Base-by-base conservation (phyloP, 2,888 invertebrate genomes). In the Lasioglossum figueresi region DNA sequence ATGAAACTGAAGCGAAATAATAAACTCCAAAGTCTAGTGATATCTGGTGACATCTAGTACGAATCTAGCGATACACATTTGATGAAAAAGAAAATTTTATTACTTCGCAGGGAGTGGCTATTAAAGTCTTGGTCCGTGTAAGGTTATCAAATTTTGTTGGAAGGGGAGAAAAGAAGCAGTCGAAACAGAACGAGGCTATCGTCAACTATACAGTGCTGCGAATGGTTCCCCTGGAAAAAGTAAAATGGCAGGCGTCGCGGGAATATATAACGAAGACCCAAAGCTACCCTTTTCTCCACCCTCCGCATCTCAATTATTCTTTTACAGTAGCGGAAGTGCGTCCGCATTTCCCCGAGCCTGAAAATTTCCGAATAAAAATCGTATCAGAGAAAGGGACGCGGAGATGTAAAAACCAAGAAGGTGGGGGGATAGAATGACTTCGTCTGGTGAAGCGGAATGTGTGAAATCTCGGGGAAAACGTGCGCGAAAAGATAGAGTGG, bases 291-390 rank as follows among this genome's bases (percentile, higher is more conserved):
- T 43, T 48, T 10, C 59, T 68, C 34, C 23, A 45, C 5, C 74
- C 43, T 43, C 43, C 68, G 34, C 23, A 23, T 68, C 63, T 43
- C 75, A 45, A 40, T 68, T 79, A 74, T 74, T 74, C 74, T 73
- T 81, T 59, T n/a, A 37, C n/a, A 27, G 37, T 6, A 27, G 16
- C 31, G 31, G 23, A 52, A 23, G 56, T 14, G 31, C 63, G 70
- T 31, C 63, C 79, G 48, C 48, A n/a, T 59, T 72, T 63, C 71
- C 71, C 56, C 70, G 14, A 31, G 27, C 71, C 31, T 56, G 31
- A 80, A 77, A 82, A 76, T 56, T 71, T 10, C 37, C 43, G 66
- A n/a, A 79, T n/a, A 34, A 76, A 68, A 59, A 75, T 72, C 63
- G 19, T 45, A 68, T 52, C 5, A 37, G 52, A 63, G 79, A 45